Evolutionary conservation across 2,113 vertebrate species (phyloP).

Genomic region (Dipodomys merriami): DNA sequence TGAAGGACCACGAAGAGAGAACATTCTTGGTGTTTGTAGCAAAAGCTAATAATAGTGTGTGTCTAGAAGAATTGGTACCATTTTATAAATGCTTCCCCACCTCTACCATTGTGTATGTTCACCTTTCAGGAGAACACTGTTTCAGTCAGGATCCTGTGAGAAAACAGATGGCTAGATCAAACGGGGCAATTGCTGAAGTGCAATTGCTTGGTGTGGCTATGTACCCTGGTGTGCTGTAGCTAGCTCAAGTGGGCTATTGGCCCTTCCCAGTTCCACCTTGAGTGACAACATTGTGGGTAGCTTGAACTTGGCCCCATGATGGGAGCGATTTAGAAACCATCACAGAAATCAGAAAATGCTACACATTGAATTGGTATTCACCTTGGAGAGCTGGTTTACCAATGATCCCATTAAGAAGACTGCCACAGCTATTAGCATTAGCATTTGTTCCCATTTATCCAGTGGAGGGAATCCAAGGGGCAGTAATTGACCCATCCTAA

Average conservation of each 20-base stretch:
- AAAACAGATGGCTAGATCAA: not conserved
- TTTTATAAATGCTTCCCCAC: not conserved
- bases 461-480: not conserved
- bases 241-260: not conserved
- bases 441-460: not conserved
- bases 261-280: not conserved
- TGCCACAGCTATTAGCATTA: not conserved
- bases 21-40: not conserved
- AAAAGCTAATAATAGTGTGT: not conserved
- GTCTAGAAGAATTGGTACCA: not conserved
- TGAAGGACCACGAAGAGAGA: not conserved
- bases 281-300: not conserved
- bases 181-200: not conserved
- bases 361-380: not conserved
- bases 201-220: not conserved
- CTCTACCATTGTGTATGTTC: not conserved
- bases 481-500: not conserved
- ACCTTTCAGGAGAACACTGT: not conserved
- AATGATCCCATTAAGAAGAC: not conserved
- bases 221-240: too few relatives aligned
- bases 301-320: not conserved
- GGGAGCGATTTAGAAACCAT: not conserved
- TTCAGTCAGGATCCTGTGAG: not conserved
- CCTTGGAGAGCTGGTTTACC: not conserved
- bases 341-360: not conserved